Base-by-base conservation (phyloP, 2,797 vertebrate genomes). In the Manis javanica region DNA sequence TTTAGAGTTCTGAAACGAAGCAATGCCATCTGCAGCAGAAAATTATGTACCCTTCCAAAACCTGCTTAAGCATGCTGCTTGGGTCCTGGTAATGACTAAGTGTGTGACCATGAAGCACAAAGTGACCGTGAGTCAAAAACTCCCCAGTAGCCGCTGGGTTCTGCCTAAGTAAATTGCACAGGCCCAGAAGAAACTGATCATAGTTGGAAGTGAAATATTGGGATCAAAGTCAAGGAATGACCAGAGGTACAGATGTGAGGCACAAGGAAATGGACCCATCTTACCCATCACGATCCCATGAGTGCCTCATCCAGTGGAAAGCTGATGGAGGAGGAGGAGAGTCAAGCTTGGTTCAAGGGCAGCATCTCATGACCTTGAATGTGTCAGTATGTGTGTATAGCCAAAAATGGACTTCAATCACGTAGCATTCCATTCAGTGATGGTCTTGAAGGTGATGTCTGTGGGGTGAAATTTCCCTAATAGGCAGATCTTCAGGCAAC, bases 1-100 rank as follows among this genome's bases (percentile, higher is more conserved):
- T 74, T 95, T 69, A 86, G 21, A 79, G 14, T 78, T 94, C 72
- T 86, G 51, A 97, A 93, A 81, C 21, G 82, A 92, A 51, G 21
- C 12, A 42, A 24, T 71, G 34, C 15, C 9, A 14, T 6, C 51
- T 34, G n/a, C 9, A 74, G 37, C 19, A 94, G 64, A 93, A 29
- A 74, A 91, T 37, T 29, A 57, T 2, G n/a, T 8, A 39, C 1
- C 53, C 90, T 87, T 89, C 34, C 19, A 79, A 92, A 94, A 64
- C 77, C 21, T 46, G 42, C 49, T 75, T 86, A 74, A 24, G 8
- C 78, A 13, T 79, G 11, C 39, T 83, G 7, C 34, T 42, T 69
- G 64, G 64, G 11, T 23, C 21, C 29, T 75, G 24, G 18, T 26
- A 72, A 92, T 39, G 21, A 82, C 49, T 51, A 85, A 87, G 5